Base-by-base conservation (phyloP, 2,797 vertebrate genomes). In the Catharus ustulatus region DNA sequence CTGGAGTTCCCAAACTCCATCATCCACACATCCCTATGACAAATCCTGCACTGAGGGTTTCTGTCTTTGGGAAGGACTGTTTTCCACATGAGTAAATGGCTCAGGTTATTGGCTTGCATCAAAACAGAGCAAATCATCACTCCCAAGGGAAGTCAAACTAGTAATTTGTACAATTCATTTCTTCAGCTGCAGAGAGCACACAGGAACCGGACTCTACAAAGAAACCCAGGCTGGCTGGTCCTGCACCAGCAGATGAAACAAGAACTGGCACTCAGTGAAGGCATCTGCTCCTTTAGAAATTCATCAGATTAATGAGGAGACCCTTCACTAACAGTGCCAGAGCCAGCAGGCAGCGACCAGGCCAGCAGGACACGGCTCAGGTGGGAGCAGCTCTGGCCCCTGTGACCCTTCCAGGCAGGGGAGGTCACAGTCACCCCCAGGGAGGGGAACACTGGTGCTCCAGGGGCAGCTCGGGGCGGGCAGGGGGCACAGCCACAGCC, bases 361-460 rank as follows among this genome's bases (percentile, higher is more conserved):
- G 58, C 17, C 40, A 15, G 2, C n/a, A 24, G 12, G 34, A n/a
- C 0, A 9, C 0, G 0, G 10, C 43, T 2, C 2, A 0, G 1
- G 51, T 2, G 38, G 62, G 66, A 45, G 4, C 5, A 14, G 49
- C 83, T 23, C 16, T 0, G 21, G 49, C 64, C 17, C 24, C 15
- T 13, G 22, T 1, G 61, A 49, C 30, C 42, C 67, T 26, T 67
- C 10, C 17, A 27, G 54, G 13, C 10, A 2, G 63, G 13, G 1
- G 17, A 43, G 40, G 16, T 5, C 42, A n/a, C 0, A 0, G 6
- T 20, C 7, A 5, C 55, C 54, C 0, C 0, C 4, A 14, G 54
- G 42, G 51, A 61, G 4, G 0, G 3, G 30, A 30, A 42, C 74
- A 29, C 34, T 54, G 9, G 59, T 40, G 52, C 52, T 61, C 57